Percentiles rank a stretch among this genome's conserved stretches.
Evolutionary conservation across 1,140 invertebrate species (phyloP).

Genomic region (Apis cerana): DNA sequence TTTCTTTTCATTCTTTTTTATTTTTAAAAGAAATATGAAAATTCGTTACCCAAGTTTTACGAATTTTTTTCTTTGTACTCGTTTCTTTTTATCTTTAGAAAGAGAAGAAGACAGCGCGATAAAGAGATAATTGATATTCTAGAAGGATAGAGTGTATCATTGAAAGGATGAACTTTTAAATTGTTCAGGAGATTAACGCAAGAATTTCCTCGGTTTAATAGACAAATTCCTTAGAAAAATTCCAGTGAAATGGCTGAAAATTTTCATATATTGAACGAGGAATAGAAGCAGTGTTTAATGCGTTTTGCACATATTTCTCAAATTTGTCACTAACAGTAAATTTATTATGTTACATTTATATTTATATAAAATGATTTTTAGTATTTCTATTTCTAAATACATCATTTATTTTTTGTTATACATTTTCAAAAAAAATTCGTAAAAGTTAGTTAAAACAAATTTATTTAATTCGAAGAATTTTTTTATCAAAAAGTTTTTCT

Average conservation of each 20-base stretch:
- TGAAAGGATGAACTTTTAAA: neutral
- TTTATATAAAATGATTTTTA: too few species aligned
- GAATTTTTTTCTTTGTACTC: neutral
- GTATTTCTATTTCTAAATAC: too few species aligned
- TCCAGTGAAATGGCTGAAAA: neutral
- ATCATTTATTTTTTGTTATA: too few species aligned
- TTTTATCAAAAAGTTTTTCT: neutral
- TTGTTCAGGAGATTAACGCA: neutral
- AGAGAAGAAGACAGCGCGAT: neutral
- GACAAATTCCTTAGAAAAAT: neutral
- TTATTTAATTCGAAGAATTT: too few species aligned
- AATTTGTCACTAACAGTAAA: too few species aligned
- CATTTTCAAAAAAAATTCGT: too few species aligned
- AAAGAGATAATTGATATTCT: neutral
- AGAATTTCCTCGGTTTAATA: constrained; percentile 2
- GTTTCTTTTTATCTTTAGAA: too few species aligned
- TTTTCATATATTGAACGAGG: neutral
- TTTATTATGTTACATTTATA: too few species aligned
- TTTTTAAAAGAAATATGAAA: too few species aligned
- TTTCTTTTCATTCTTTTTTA: neutral
- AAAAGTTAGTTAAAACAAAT: too few species aligned
- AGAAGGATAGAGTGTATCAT: neutral
- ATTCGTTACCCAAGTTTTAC: too few species aligned
- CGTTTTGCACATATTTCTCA: neutral
- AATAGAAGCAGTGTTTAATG: neutral